A percentile compares a stretch with the other conserved stretches of the same genome.
Evolutionary conservation across 2,797 vertebrate genomes (phyloP).

Genomic region (Limnodromus scolopaceus): DNA sequence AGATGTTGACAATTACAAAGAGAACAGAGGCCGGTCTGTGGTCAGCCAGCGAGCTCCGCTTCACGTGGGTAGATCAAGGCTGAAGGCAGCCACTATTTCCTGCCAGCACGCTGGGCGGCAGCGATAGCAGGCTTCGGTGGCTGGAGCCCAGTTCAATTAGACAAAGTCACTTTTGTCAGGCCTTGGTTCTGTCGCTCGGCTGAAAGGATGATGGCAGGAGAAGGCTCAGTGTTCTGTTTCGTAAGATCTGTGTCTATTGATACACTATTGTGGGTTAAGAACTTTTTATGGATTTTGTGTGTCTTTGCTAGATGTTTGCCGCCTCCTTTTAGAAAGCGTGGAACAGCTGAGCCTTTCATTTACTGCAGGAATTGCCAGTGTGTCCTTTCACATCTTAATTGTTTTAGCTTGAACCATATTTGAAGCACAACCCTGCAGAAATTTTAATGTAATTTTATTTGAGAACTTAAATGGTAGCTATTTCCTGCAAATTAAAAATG

Average conservation of each 20-base stretch:
- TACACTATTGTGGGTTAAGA: not conserved
- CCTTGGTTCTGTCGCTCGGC: not conserved
- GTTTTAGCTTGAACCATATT: not conserved
- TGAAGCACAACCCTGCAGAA: not conserved
- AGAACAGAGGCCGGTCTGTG: constrained; percentile 73
- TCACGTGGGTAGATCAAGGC: constrained; percentile 74
- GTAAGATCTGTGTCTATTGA: not conserved
- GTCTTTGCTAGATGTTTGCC: not conserved
- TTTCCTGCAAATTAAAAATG: not conserved
- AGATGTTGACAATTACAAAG: constrained; percentile 72
- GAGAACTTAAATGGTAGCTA: not conserved
- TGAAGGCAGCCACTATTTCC: constrained; percentile 69
- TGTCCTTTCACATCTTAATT: not conserved
- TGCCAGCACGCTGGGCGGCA: constrained; percentile 38
- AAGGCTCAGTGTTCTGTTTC: constrained; percentile 1
- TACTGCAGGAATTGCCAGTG: not conserved
- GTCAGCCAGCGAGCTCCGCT: constrained; percentile 48
- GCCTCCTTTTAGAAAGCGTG: not conserved
- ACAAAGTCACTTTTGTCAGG: constrained; percentile 71
- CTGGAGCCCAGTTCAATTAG: not conserved
- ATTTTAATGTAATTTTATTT: not conserved
- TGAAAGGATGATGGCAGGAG: not conserved
- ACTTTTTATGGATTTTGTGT: not conserved
- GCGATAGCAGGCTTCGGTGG: constrained; percentile 34
- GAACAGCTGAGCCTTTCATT: constrained; percentile 11